Evolutionary conservation across 2,888 invertebrate genomes (phyloP).

Genomic region (Lepidochrysops patricia): DNA sequence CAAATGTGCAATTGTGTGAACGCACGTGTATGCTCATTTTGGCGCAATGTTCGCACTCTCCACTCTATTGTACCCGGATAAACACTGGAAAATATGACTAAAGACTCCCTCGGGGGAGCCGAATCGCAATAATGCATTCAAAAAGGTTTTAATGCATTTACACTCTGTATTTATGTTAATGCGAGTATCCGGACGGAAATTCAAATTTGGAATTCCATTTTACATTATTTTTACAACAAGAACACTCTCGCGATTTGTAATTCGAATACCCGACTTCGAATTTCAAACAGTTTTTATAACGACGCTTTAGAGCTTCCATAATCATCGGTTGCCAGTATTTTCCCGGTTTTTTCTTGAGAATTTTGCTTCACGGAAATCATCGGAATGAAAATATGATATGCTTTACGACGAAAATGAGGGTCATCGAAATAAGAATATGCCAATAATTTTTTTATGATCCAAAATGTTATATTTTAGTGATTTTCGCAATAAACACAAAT

Average conservation of each 20-base stretch:
- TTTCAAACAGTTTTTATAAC: constrained; percentile 25
- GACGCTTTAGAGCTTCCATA: background rate
- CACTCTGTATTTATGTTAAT: constrained; percentile 26
- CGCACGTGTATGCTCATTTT: no score
- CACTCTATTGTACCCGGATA: background rate
- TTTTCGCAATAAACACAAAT: no score
- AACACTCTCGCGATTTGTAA: constrained; percentile 27
- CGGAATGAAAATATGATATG: constrained; percentile 3
- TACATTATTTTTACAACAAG: constrained; percentile 26
- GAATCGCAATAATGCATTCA: constrained; percentile 19
- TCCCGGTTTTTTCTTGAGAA: background rate
- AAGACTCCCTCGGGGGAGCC: constrained; percentile 8
- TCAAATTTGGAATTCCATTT: constrained; percentile 26
- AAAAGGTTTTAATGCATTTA: constrained; percentile 20
- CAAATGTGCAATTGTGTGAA: no score
- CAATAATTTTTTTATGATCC: no score
- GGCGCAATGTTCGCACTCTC: no score
- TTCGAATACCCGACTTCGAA: constrained; percentile 26
- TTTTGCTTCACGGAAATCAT: background rate
- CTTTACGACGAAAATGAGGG: background rate
- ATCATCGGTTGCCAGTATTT: constrained; percentile 11
- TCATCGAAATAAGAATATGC: background rate
- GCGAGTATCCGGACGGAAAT: constrained; percentile 22
- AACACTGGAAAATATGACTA: constrained; percentile 13
- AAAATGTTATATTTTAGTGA: no score